Evolutionary conservation across 2,888 invertebrate species (phyloP).

Genomic region (Enoplolaimus lenunculus): DNA sequence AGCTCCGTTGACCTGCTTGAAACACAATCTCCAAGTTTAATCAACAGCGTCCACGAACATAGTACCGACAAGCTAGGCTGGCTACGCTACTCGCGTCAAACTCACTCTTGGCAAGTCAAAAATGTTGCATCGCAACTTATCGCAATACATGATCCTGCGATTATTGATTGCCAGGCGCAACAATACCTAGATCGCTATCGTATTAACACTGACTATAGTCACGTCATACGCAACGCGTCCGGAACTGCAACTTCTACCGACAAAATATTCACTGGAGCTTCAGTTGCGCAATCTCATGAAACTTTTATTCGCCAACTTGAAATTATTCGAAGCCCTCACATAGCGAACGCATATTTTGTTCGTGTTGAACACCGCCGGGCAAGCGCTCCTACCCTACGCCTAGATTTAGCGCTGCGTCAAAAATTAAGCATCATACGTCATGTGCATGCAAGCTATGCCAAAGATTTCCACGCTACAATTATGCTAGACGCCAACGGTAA

Average conservation of each 20-base stretch:
- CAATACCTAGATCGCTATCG: constrained; percentile 9
- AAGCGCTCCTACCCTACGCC: constrained; percentile 11
- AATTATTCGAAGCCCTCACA: not conserved
- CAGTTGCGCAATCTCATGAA: not conserved
- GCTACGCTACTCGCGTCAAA: constrained; percentile 1
- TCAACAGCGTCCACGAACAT: constrained; percentile 8
- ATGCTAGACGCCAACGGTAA: not conserved
- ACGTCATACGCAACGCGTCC: constrained; percentile 8
- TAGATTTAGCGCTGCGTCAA: constrained; percentile 7
- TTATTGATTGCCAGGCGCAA: not conserved
- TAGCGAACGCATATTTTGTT: not conserved
- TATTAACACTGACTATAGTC: constrained; percentile 2
- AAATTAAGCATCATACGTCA: constrained; percentile 11
- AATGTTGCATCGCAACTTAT: not conserved
- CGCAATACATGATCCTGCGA: constrained; percentile 4
- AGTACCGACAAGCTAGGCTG: constrained; percentile 6
- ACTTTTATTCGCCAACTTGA: not conserved
- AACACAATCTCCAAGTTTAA: no score
- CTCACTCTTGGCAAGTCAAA: not conserved
- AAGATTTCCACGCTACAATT: constrained; percentile 5
- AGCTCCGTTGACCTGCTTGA: no score
- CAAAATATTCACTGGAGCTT: not conserved
- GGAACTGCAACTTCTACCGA: not conserved
- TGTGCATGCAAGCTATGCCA: constrained; percentile 13
- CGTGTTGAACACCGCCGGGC: not conserved